phyloP scores from a whole-genome alignment of 2,888 invertebrate species.

The Brachycybe producta region DNA sequence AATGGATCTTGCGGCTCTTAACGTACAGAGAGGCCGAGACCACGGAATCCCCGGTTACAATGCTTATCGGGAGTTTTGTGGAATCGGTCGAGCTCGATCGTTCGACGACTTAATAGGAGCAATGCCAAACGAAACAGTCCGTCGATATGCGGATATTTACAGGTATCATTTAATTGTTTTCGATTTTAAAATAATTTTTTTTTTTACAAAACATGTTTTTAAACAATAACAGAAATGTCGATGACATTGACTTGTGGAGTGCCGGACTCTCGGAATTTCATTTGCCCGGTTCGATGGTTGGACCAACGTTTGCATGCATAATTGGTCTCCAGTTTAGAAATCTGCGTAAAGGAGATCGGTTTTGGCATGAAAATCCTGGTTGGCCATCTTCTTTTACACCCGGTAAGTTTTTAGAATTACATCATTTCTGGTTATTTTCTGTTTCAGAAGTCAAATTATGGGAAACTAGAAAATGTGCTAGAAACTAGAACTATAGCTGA shows the following conservation, averaged over 20 bases:
- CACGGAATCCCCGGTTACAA: constrained; percentile 30
- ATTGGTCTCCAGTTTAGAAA: constrained; percentile 28
- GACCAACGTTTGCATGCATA: constrained; percentile 30
- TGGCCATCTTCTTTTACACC: constrained; percentile 21
- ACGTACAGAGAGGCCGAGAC: constrained; percentile 27
- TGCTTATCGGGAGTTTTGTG: constrained; percentile 30
- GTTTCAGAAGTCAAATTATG: no score
- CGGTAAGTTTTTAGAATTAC: constrained; percentile 18
- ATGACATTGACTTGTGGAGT: constrained; percentile 27
- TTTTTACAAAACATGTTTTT: no score
- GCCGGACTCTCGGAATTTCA: constrained; percentile 28
- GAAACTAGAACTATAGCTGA: no score
- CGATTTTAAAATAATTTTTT: not conserved
- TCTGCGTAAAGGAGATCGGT: constrained; percentile 24
- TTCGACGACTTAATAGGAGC: constrained; percentile 63
- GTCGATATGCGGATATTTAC: constrained; percentile 67
- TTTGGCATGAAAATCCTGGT: constrained; percentile 21
- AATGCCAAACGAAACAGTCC: constrained; percentile 77
- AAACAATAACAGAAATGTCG: constrained; percentile 20
- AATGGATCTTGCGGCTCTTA: constrained; percentile 27
- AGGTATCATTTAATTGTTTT: constrained; percentile 40
- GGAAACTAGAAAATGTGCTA: no score
- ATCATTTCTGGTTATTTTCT: not conserved
- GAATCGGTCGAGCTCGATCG: constrained; percentile 16
- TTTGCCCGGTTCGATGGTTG: constrained; percentile 28